A percentile compares a stretch with the other conserved stretches of the same genome.
Evolutionary conservation across 2,797 vertebrate species (phyloP).

Genomic region (Borostomias antarcticus): DNA sequence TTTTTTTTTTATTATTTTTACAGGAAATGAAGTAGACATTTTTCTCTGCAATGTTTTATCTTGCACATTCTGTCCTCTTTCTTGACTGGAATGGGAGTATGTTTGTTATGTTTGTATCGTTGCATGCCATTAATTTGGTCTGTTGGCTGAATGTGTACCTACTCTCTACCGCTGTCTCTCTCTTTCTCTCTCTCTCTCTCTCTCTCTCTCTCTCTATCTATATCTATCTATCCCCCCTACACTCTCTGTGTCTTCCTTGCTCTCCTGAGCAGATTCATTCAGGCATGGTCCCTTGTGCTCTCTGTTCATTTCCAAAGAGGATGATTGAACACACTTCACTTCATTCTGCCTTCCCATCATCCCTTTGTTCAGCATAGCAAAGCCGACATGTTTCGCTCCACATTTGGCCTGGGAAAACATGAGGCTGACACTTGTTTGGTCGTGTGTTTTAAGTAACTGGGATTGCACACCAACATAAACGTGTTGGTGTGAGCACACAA

Average conservation of each 20-base stretch:
- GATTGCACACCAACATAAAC: not conserved
- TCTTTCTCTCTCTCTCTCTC: not conserved
- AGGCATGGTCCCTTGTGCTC: constrained; percentile 31
- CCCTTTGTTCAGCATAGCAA: constrained; percentile 36
- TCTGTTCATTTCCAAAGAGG: constrained; percentile 45
- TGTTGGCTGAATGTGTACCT: not conserved
- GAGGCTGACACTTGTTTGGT: constrained; percentile 20
- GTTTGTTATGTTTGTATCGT: not conserved
- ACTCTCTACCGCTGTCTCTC: no score
- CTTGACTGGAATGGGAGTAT: no score
- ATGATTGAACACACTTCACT: constrained; percentile 53
- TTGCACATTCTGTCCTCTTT: no score
- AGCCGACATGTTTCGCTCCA: constrained; percentile 20
- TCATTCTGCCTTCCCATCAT: constrained; percentile 48
- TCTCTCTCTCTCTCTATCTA: not conserved
- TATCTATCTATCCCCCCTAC: not conserved
- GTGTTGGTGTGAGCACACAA: not conserved
- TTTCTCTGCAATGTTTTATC: constrained; percentile 1
- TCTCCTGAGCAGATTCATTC: constrained; percentile 32
- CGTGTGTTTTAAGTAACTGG: constrained; percentile 34
- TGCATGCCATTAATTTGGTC: not conserved
- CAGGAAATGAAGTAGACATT: constrained; percentile 33
- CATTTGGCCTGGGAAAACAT: constrained; percentile 32
- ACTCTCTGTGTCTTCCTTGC: constrained; percentile 6
- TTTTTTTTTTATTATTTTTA: constrained; percentile 15